Evolutionary conservation across 2,797 vertebrate genomes (phyloP).

Genomic region (Coreius guichenoti): DNA sequence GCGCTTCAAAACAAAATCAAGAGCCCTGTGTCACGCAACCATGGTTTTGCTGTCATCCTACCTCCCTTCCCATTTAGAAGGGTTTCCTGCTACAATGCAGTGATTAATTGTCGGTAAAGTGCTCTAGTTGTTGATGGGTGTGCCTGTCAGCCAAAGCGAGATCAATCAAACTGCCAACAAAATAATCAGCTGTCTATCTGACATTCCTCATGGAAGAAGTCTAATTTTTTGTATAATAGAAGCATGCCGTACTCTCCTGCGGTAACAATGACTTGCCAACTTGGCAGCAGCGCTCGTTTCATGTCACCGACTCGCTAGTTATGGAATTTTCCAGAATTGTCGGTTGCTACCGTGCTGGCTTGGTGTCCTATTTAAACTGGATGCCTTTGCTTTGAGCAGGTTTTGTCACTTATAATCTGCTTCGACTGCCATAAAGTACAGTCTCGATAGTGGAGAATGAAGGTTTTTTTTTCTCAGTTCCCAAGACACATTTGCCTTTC

Average conservation of each 20-base stretch:
- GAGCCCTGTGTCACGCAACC: conserved; percentile 6
- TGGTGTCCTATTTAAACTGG: conserved; percentile 3
- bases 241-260: conserved; percentile 60
- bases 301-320: conserved; percentile 42
- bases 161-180: conserved; percentile 36
- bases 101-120: conserved; percentile 49
- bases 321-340: conserved; percentile 43
- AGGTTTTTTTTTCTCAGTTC: neutral
- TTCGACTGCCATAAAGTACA: conserved; percentile 11
- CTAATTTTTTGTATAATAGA: conserved; percentile 54
- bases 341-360: conserved; percentile 20
- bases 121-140: conserved; percentile 28
- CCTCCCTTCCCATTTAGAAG: conserved; percentile 28
- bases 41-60: neutral
- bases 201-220: conserved; percentile 47
- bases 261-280: conserved; percentile 61
- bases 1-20: conserved; percentile 28
- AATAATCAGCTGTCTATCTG: conserved; percentile 54
- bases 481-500: neutral
- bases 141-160: conserved; percentile 38
- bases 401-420: conserved; percentile 22
- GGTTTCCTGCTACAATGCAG: conserved; percentile 1
- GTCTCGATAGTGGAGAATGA: neutral
- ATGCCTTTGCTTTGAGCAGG: conserved; percentile 13
- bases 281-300: conserved; percentile 59